Conservation (phyloP, 2,113 vertebrate species). For the Albula glossodonta region DNA sequence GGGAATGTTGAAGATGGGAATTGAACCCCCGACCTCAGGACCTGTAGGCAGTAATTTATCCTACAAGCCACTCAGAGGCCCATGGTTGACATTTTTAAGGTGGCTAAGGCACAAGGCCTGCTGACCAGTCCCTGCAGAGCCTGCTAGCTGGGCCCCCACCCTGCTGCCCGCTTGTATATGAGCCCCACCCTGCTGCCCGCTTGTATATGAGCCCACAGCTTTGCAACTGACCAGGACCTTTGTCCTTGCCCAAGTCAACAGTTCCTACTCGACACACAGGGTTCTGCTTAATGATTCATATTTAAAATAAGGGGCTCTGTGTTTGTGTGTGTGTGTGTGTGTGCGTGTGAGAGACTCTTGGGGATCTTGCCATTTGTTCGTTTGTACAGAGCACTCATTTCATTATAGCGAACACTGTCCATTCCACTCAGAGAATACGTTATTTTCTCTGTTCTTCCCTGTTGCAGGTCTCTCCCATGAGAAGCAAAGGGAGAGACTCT, state of each 20-base stretch:
- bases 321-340: not conserved
- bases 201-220: no score
- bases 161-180: not conserved
- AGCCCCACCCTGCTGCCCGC: not conserved
- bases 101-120: no score
- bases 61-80: no score
- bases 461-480: not conserved
- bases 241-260: not conserved
- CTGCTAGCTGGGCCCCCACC: no score
- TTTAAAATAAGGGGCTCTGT: not conserved
- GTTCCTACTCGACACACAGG: not conserved
- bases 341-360: not conserved
- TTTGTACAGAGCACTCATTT: not conserved
- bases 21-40: no score
- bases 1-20: no score
- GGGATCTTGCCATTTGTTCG: not conserved
- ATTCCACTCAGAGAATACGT: not conserved
- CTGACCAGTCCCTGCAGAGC: no score
- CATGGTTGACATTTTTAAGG: no score
- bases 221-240: no score
- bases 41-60: no score
- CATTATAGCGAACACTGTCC: not conserved
- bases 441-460: not conserved
- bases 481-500: not conserved
- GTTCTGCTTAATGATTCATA: not conserved